Percentiles rank a stretch among this genome's conserved stretches.
Evolutionary conservation across 92 coral and sea anemone species (phyloP).

Genomic region (Palythoa heliodiscus): DNA sequence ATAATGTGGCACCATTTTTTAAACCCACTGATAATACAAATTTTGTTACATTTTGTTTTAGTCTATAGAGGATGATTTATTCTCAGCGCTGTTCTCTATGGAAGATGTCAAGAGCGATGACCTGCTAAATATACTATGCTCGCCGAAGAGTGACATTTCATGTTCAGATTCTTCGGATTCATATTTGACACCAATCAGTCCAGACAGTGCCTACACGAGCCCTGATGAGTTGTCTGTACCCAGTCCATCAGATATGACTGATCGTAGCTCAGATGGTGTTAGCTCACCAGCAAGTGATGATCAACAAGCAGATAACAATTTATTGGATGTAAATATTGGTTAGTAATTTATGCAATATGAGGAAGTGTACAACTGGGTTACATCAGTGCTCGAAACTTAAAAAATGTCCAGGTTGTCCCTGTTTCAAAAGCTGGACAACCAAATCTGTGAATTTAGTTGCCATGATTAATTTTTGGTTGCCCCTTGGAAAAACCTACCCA

Average conservation of each 20-base stretch:
- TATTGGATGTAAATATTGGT: constrained; percentile 67
- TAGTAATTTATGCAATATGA: neutral
- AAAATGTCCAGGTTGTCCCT: no score
- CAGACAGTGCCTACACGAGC: constrained; percentile 53
- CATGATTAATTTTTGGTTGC: no score
- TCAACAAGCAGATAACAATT: constrained; percentile 56
- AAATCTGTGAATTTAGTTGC: no score
- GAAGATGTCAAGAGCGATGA: constrained; percentile 30
- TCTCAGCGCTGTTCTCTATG: constrained; percentile 21
- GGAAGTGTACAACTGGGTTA: no score
- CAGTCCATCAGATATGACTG: constrained; percentile 50
- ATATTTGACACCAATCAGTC: constrained; percentile 76
- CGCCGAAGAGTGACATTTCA: constrained; percentile 66
- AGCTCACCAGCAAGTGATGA: constrained; percentile 65
- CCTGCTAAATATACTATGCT: constrained; percentile 31
- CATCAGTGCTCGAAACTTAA: no score
- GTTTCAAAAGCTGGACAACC: no score
- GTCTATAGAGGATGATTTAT: constrained; percentile 10
- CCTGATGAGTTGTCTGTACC: constrained; percentile 34
- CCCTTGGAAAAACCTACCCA: no score
- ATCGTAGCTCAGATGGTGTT: constrained; percentile 51
- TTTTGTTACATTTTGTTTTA: neutral
- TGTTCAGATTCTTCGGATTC: constrained; percentile 82
- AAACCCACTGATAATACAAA: neutral
- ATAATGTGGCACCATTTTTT: no score